Conservation (phyloP, 2,113 vertebrate genomes). For the Chelonoidis abingdonii region DNA sequence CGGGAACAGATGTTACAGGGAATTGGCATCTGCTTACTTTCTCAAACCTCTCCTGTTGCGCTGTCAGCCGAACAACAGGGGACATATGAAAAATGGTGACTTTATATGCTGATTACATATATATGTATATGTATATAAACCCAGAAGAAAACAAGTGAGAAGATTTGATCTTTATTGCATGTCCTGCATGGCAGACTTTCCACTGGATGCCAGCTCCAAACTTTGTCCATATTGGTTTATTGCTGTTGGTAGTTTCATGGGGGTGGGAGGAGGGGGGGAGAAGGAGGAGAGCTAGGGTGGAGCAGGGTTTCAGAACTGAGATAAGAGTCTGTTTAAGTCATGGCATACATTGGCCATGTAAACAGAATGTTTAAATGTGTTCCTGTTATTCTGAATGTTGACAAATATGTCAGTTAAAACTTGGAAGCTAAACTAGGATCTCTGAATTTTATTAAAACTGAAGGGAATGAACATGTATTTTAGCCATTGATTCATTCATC, state of each 20-base stretch:
- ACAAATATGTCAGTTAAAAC: background rate
- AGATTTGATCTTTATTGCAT: background rate
- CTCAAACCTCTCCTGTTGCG: background rate
- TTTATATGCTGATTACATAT: background rate
- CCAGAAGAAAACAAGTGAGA: background rate
- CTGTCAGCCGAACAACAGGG: background rate
- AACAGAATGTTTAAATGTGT: background rate
- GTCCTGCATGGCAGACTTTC: background rate
- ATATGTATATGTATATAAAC: background rate
- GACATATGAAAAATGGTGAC: background rate
- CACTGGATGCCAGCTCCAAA: background rate
- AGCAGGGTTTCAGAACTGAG: background rate
- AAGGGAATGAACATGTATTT: background rate
- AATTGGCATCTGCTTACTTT: constrained; percentile 27
- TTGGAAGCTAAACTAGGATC: background rate
- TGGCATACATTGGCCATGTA: background rate
- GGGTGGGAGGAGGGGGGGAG: background rate
- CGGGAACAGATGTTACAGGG: constrained; percentile 11
- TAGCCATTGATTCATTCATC: background rate
- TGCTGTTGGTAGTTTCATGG: background rate
- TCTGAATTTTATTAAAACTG: background rate
- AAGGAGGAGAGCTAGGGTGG: background rate
- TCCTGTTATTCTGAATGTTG: background rate
- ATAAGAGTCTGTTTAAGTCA: background rate
- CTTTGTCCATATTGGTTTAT: background rate